These are phyloP conservation scores for Sepiola atlantica DNA, from an alignment of 2,888 invertebrate species.

Conservation along the genomic window DNA sequence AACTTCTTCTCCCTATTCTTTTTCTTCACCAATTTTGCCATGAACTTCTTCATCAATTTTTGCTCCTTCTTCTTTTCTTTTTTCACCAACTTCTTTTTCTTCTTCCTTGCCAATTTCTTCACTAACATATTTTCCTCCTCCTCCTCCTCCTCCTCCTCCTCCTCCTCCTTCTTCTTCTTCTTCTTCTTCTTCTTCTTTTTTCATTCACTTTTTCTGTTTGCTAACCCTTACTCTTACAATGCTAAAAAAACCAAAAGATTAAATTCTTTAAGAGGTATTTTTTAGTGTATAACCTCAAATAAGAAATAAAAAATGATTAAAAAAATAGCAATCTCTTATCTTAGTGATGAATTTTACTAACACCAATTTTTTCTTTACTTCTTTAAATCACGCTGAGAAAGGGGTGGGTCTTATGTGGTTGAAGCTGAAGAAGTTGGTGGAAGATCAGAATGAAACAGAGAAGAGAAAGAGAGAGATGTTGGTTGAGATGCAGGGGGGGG, in stretches of 20 bases:
- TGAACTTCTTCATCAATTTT: no score
- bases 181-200: no score
- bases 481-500: not conserved
- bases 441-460: not conserved
- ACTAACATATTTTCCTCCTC: no score
- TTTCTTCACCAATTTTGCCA: no score
- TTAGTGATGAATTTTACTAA: slow-evolving; percentile 23
- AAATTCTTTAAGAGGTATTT: not conserved
- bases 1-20: not conserved
- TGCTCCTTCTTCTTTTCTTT: no score
- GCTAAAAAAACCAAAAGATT: not conserved
- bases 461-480: not conserved
- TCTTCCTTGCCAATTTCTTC: no score
- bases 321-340: not conserved
- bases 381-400: not conserved
- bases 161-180: no score
- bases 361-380: not conserved
- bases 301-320: not conserved
- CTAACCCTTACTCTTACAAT: no score
- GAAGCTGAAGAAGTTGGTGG: not conserved
- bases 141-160: no score
- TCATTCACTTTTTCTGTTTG: no score
- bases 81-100: no score
- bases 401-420: not conserved
- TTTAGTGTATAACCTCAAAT: not conserved